Evolutionary conservation across 2,797 vertebrate genomes (phyloP), one percentile per base, ranked within the genome.

Genomic region (Balearica regulorum): DNA sequence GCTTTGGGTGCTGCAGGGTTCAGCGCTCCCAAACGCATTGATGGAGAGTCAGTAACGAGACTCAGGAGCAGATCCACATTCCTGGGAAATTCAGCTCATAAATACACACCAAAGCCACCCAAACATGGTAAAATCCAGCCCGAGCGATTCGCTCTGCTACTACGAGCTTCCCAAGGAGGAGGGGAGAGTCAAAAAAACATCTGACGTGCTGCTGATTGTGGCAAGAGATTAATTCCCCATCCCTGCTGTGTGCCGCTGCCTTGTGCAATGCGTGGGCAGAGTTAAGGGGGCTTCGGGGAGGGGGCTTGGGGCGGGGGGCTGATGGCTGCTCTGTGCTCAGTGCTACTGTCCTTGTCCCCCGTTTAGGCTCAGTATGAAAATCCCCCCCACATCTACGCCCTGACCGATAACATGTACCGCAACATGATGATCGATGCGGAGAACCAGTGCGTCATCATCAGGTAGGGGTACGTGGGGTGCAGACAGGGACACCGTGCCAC

Each of bases 401-500:
- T 99, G 97, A 98, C 99, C 0, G 99, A 99, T 96, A 99, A 99
- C 98, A 99, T 99, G 99, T 99, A 99, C 97, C 98, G 99, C 71
- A 99, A 99, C 97, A 99, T 99, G 99, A 98, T 99, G 97, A 99
- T 99, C 2, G 99, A 99, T 4, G 97, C 96, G 6, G 99, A 99
- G 97, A 99, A 99, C 96, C 99, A 99, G 91, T 99, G 99, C 16
- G 99, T 99, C 94, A 99, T 99, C 93, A 99, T 99, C 94, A 99
- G 99, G 99, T 99, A 97, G 28, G 53, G 19, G 11, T 12, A 35
- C 4, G 1, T 0, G 8, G 41, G 35, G 20, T 3, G 5, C 48
- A 41, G 33, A 10, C 2, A 7, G 90, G 81, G 31, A 48, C 11
- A 12, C 26, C 1, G 0, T 31, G 54, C 3, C 69, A 31, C 75